These are phyloP conservation scores for Deroplatys truncata DNA, from an alignment of 2,888 invertebrate species.

Conservation along the genomic window DNA sequence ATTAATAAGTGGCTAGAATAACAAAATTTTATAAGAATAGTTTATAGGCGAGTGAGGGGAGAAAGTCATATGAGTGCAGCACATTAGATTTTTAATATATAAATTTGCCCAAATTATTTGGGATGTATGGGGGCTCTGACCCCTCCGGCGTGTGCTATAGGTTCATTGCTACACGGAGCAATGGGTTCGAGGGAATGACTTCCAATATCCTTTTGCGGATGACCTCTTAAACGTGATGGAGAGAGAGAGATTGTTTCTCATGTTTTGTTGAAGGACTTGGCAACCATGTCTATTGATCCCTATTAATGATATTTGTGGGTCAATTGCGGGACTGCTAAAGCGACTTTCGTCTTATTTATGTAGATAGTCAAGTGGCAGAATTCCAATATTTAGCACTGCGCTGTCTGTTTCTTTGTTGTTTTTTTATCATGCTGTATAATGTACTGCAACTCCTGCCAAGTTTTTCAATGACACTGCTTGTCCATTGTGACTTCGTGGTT, in stretches of 20 bases:
- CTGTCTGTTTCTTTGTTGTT: neutral
- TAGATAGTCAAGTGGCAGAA: neutral
- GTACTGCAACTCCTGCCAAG: neutral
- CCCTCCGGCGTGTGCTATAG: too few relatives aligned
- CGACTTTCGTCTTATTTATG: neutral
- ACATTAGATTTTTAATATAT: too few relatives aligned
- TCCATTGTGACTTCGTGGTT: neutral
- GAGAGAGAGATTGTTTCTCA: neutral
- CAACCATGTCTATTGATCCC: neutral
- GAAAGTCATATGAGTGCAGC: too few relatives aligned
- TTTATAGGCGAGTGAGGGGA: too few relatives aligned
- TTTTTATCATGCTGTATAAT: neutral
- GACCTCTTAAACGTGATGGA: neutral
- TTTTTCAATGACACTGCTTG: neutral
- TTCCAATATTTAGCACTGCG: neutral
- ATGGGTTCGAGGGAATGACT: neutral
- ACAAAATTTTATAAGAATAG: too few relatives aligned
- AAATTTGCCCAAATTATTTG: too few relatives aligned
- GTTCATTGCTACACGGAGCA: too few relatives aligned
- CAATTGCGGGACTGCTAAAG: neutral
- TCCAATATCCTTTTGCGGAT: neutral
- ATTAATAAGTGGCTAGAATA: too few relatives aligned
- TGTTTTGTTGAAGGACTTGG: neutral
- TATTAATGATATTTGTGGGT: neutral
- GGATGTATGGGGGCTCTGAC: too few relatives aligned